Evolutionary conservation across 2,797 vertebrate genomes (phyloP).

Genomic region (Enteromius radiatus): DNA sequence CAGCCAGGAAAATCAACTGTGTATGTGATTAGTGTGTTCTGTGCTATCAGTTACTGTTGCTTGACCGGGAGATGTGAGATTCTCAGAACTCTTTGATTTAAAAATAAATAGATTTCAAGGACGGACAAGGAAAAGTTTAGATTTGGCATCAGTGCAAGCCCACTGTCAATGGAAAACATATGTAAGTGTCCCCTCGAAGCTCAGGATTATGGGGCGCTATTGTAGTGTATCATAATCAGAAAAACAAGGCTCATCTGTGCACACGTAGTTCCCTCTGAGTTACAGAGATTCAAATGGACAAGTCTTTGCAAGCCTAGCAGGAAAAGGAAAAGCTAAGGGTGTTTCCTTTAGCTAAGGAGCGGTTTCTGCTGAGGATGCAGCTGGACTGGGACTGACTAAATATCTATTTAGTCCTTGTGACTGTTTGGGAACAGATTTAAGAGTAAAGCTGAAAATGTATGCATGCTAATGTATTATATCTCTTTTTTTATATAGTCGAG

Average conservation of each 20-base stretch:
- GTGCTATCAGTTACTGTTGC: background rate
- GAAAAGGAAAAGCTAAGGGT: constrained; percentile 71
- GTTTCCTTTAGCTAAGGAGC: constrained; percentile 69
- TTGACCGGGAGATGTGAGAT: background rate
- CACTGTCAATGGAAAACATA: background rate
- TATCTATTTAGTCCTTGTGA: constrained; percentile 25
- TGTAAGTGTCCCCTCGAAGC: background rate
- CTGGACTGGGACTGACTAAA: constrained; percentile 44
- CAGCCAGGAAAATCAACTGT: background rate
- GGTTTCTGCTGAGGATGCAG: constrained; percentile 56
- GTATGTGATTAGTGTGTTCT: background rate
- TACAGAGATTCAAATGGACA: constrained; percentile 52
- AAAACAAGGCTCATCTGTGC: constrained; percentile 23
- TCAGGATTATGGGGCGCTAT: background rate
- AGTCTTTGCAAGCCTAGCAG: constrained; percentile 64
- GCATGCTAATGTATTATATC: background rate
- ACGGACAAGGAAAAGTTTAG: background rate
- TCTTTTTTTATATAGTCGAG: constrained; percentile 47
- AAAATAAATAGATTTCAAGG: background rate
- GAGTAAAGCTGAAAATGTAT: background rate
- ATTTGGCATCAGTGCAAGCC: background rate
- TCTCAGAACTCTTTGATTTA: background rate
- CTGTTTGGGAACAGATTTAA: background rate
- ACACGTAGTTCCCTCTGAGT: constrained; percentile 6
- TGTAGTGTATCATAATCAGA: background rate